A percentile compares a stretch with the other conserved stretches of the same genome.
Conservation (phyloP, 2,113 vertebrate species). For the Agelaius tricolor region DNA sequence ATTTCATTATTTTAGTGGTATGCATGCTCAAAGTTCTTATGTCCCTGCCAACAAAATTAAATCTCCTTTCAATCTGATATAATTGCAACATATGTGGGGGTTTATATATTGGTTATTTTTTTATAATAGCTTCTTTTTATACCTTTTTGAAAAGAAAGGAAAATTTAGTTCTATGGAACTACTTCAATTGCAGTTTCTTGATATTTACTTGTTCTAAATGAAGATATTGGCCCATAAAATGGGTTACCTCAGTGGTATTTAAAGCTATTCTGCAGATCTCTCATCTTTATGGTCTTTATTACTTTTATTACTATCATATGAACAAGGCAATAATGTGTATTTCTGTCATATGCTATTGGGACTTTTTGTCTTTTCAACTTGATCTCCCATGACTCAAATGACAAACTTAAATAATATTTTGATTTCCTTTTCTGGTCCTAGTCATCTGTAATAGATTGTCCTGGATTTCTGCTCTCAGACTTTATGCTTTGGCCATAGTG, state of each 20-base stretch:
- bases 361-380: not conserved
- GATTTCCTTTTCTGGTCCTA: not conserved
- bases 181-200: not conserved
- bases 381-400: slow-evolving; percentile 12
- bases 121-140: not conserved
- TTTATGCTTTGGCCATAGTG: not conserved
- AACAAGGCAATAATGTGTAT: not conserved
- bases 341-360: slow-evolving; percentile 9
- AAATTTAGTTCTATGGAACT: not conserved
- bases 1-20: slow-evolving; percentile 52
- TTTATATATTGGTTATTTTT: not conserved
- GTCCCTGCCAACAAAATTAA: slow-evolving; percentile 55
- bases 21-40: slow-evolving; percentile 19
- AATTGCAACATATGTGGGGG: slow-evolving; percentile 5
- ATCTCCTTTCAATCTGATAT: slow-evolving; percentile 5
- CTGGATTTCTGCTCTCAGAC: not conserved
- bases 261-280: not conserved
- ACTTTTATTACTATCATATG: slow-evolving; percentile 25
- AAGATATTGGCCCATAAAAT: not conserved
- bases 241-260: not conserved
- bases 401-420: slow-evolving; percentile 41
- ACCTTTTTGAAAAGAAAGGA: not conserved
- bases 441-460: slow-evolving; percentile 8
- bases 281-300: slow-evolving; percentile 34
- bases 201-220: slow-evolving; percentile 27